Conservation (phyloP, 2,888 invertebrate species). For the Eudemis profundana region DNA sequence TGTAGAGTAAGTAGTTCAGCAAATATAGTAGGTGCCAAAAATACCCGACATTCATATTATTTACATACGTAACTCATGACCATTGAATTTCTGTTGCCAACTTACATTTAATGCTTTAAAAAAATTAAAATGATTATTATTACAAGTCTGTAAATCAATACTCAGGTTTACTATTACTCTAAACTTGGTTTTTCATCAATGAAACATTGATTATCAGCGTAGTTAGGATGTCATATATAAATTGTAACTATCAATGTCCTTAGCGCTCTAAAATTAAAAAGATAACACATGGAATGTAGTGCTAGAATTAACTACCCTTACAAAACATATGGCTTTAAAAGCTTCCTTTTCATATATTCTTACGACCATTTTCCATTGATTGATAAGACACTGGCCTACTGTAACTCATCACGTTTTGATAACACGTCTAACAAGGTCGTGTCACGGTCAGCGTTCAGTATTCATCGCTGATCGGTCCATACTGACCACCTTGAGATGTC, state of each 20-base stretch:
- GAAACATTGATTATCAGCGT: too few species aligned
- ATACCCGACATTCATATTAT: constrained; percentile 1
- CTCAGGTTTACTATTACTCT: too few species aligned
- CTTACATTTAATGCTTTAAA: background rate
- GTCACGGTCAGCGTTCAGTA: constrained; percentile 44
- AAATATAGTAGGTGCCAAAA: constrained; percentile 19
- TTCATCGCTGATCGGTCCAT: constrained; percentile 29
- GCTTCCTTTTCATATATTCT: background rate
- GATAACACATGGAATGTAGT: too few species aligned
- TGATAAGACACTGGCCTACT: background rate
- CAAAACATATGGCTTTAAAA: background rate
- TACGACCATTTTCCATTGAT: background rate
- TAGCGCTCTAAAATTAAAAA: too few species aligned
- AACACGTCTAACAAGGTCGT: constrained; percentile 41
- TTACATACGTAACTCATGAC: background rate
- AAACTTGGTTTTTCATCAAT: too few species aligned
- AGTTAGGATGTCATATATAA: too few species aligned
- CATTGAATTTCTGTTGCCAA: background rate
- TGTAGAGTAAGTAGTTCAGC: background rate
- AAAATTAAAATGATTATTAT: too few species aligned
- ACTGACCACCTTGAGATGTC: constrained; percentile 39
- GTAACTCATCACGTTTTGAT: constrained; percentile 24
- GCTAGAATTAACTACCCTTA: too few species aligned
- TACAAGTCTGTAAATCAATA: too few species aligned
- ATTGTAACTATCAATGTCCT: too few species aligned